Base-by-base conservation (phyloP, 2,888 invertebrate species). In the Nomada fucata region DNA sequence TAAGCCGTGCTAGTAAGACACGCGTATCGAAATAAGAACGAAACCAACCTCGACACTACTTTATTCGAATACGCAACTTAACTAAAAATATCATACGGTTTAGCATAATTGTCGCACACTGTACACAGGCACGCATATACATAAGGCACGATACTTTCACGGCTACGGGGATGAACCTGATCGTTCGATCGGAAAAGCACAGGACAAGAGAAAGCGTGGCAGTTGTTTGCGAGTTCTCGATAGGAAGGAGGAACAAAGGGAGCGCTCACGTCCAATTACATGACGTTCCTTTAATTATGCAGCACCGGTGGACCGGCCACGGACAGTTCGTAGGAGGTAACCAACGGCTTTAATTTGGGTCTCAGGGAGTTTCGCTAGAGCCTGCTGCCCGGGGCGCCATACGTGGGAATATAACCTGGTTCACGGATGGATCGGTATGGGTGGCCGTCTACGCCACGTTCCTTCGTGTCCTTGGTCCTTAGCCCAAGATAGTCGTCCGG, bases 281-380 rank as follows among this genome's bases (percentile, higher is more conserved):
- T 88, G 91, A 91, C 89, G 91, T 88, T 92, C 91, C 92, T 92
- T 91, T 91, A 91, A 92, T 92, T 92, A 92, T 92, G 92, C 92
- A 92, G 88, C 88, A 89, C 88, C 91, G 90, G 86, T 90, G 86
- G 90, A 91, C 90, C 89, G 86, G 85, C 76, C 86, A 86, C 85
- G 88, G 82, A 86, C 87, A 88, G 89, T 89, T 90, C 88, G 89
- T 91, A 90, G 91, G 90, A 91, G 89, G 86, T 78, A 88, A 79
- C 83, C 84, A 87, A 86, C 90, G 87, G 88, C 91, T 91, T 92
- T 92, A 92, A 92, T 92, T 92, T 92, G 92, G 92, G 90, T 91
- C 91, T 86, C 85, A 83, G 87, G 47, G 88, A 92, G 91, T 90
- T 91, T 91, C 85, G 91, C 90, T 91, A 91, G 91, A 91, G 88